Evolutionary conservation across 2,113 vertebrate species (phyloP).

Genomic region (Ellobius talpinus): DNA sequence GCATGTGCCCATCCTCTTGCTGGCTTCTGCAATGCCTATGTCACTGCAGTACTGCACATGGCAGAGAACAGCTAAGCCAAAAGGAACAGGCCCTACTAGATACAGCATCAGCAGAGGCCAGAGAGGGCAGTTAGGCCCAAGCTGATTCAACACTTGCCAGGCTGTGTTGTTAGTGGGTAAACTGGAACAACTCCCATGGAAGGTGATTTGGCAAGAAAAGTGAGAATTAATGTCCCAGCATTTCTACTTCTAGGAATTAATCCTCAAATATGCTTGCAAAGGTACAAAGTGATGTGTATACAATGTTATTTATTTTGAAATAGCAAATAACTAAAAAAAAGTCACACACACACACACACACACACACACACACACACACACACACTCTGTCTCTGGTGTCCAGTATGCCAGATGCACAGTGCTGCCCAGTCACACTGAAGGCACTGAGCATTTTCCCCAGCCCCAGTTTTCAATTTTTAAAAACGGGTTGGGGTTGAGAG

Average conservation of each 20-base stretch:
- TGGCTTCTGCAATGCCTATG: not conserved
- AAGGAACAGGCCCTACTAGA: not conserved
- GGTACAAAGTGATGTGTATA: not conserved
- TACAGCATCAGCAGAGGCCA: slow-evolving; percentile 14
- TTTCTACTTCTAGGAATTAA: slow-evolving; percentile 66
- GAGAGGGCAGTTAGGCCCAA: slow-evolving; percentile 30
- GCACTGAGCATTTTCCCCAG: not conserved
- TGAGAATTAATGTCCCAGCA: slow-evolving; percentile 51
- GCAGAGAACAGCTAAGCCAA: slow-evolving; percentile 12
- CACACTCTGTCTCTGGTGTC: not conserved
- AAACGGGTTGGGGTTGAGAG: not conserved
- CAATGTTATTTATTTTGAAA: slow-evolving; percentile 9
- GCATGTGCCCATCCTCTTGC: not conserved
- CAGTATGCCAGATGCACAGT: not conserved
- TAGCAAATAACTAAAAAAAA: slow-evolving; percentile 13
- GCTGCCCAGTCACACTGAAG: not conserved
- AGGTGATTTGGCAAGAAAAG: slow-evolving; percentile 32
- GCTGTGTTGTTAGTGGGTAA: slow-evolving; percentile 46
- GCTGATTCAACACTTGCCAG: slow-evolving; percentile 58
- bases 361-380: not conserved
- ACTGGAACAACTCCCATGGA: slow-evolving; percentile 30
- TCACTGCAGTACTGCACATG: not conserved
- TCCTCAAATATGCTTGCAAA: slow-evolving; percentile 52
- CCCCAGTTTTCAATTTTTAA: not conserved
- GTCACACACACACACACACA: not conserved